phyloP scores from a whole-genome alignment of 1,140 invertebrate species.

The Conus ventricosus region DNA sequence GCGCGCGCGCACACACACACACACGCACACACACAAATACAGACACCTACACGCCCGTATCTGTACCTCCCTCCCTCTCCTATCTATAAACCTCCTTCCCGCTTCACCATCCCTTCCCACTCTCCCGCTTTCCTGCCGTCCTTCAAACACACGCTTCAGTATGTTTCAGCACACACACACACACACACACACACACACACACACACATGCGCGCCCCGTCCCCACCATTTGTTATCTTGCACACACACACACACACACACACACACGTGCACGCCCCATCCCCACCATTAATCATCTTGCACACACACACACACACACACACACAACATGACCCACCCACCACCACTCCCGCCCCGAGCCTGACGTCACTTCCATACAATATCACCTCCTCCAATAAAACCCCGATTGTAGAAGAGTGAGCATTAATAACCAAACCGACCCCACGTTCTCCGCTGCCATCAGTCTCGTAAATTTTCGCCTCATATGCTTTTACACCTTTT shows the following conservation, averaged over 20 bases:
- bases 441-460: too few species aligned
- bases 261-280: too few species aligned
- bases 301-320: too few species aligned
- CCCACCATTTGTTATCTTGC: neutral
- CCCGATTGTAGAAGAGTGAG: too few species aligned
- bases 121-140: neutral
- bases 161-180: neutral
- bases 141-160: neutral
- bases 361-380: too few species aligned
- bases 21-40: neutral
- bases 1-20: neutral
- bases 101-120: neutral
- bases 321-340: too few species aligned
- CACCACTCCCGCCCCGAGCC: too few species aligned
- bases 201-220: neutral
- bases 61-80: neutral
- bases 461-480: too few species aligned
- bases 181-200: constrained; percentile 18
- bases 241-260: constrained; percentile 1
- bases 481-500: too few species aligned
- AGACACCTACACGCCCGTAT: neutral
- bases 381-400: too few species aligned
- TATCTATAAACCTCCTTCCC: neutral
- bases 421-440: too few species aligned
- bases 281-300: too few species aligned